phyloP scores from a whole-genome alignment of 2,113 vertebrate species.

The Seriola dumerili region DNA sequence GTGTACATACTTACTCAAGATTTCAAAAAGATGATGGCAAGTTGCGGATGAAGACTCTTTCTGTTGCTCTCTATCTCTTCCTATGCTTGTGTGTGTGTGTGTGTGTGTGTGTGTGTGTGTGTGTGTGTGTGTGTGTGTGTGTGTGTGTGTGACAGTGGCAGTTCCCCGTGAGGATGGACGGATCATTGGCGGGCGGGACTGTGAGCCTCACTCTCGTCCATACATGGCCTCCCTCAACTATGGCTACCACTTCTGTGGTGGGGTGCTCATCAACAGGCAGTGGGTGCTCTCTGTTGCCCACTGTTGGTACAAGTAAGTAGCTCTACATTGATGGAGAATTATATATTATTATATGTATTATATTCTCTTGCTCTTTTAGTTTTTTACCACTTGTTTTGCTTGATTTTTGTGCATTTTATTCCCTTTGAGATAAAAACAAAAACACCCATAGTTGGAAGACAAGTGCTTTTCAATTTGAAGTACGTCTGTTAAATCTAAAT shows the following conservation, averaged over 20 bases:
- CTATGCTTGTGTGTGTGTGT: neutral
- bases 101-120: slow-evolving; percentile 14
- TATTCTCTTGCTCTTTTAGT: neutral
- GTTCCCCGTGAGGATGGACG: slow-evolving; percentile 70
- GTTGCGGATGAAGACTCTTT: neutral
- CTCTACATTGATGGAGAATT: neutral
- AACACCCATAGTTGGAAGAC: neutral
- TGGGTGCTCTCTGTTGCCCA: slow-evolving; percentile 84
- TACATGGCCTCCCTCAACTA: slow-evolving; percentile 84
- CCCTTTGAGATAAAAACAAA: neutral
- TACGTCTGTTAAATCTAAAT: neutral
- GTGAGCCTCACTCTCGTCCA: slow-evolving; percentile 71
- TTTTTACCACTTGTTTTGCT: neutral
- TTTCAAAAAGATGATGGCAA: neutral
- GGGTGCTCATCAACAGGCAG: slow-evolving; percentile 79
- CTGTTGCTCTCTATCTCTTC: neutral
- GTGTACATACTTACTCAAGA: neutral
- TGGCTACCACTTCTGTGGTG: slow-evolving; percentile 84
- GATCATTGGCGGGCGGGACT: slow-evolving; percentile 79
- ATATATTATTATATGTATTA: neutral
- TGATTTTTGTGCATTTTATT: neutral
- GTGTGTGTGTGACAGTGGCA: slow-evolving; percentile 63
- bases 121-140: neutral
- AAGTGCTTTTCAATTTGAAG: neutral
- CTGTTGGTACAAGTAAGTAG: slow-evolving; percentile 84